These are phyloP conservation scores for Teleiodes luculella DNA, from an alignment of 2,888 invertebrate species.

Conservation along the genomic window DNA sequence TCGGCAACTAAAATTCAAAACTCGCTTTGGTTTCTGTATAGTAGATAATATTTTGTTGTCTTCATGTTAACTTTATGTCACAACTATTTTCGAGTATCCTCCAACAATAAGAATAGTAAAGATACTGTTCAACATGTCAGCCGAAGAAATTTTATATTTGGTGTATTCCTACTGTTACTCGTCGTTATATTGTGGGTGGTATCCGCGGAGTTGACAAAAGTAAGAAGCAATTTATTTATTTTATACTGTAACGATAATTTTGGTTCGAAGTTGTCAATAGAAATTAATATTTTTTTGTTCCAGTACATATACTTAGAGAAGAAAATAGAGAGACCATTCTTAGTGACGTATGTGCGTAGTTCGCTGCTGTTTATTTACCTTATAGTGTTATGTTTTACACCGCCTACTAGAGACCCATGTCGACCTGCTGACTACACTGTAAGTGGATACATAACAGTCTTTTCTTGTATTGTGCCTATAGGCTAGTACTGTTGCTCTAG, in stretches of 20 bases:
- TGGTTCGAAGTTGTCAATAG: too few species aligned
- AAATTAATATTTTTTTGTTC: neutral
- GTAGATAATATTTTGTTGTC: slow-evolving; percentile 31
- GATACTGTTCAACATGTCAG: slow-evolving; percentile 58
- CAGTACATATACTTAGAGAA: slow-evolving; percentile 92
- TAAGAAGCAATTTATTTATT: slow-evolving; percentile 51
- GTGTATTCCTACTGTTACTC: slow-evolving; percentile 90
- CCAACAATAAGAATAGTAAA: slow-evolving; percentile 60
- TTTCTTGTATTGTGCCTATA: neutral
- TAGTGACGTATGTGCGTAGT: slow-evolving; percentile 96
- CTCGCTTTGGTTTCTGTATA: slow-evolving; percentile 6
- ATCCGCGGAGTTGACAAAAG: slow-evolving; percentile 96
- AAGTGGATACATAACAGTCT: slow-evolving; percentile 35
- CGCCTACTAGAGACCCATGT: slow-evolving; percentile 94
- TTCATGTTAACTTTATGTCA: slow-evolving; percentile 76
- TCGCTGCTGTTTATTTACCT: slow-evolving; percentile 96
- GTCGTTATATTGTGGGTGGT: slow-evolving; percentile 98
- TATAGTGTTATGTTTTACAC: slow-evolving; percentile 91
- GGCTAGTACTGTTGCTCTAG: too few species aligned
- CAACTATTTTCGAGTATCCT: slow-evolving; percentile 66
- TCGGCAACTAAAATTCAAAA: neutral
- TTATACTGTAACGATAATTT: too few species aligned
- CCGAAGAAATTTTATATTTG: slow-evolving; percentile 83
- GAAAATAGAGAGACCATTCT: slow-evolving; percentile 94
- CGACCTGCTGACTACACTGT: slow-evolving; percentile 86